Conservation (phyloP, 1,140 invertebrate species). For the Parapsyche elsis region DNA sequence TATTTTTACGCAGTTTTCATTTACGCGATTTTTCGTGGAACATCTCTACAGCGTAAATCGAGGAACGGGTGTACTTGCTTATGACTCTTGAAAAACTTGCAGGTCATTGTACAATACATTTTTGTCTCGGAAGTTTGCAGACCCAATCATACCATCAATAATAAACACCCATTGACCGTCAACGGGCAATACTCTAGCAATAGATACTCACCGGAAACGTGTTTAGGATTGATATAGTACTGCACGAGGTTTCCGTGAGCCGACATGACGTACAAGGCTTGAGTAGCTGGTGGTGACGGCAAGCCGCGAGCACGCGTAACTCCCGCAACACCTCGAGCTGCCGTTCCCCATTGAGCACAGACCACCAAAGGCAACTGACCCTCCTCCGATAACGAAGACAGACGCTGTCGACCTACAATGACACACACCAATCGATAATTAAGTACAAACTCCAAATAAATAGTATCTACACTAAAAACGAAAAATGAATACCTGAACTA, state of each 20-base stretch:
- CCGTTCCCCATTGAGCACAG: conserved; percentile 69
- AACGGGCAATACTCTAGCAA: neutral
- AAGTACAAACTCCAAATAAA: neutral
- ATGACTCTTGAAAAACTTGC: no score
- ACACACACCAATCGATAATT: neutral
- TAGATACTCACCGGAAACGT: conserved; percentile 70
- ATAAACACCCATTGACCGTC: no score
- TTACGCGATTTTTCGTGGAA: no score
- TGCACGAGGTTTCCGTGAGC: conserved; percentile 89
- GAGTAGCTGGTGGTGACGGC: conserved; percentile 70
- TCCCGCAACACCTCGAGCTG: conserved; percentile 47
- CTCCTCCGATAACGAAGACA: conserved; percentile 75
- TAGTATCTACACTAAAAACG: neutral
- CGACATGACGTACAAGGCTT: conserved; percentile 91
- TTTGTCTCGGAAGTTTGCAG: no score
- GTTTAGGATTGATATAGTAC: conserved; percentile 88
- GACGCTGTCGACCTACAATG: conserved; percentile 70
- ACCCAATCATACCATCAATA: no score
- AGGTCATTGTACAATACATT: no score
- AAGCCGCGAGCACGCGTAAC: conserved; percentile 34
- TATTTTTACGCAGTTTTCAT: no score
- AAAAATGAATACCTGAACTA: conserved; percentile 60
- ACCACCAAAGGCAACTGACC: conserved; percentile 76
- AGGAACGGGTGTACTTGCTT: no score
- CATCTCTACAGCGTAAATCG: no score